These are phyloP conservation scores for Hartigia nigra DNA, from an alignment of 2,888 invertebrate genomes.

Conservation along the genomic window DNA sequence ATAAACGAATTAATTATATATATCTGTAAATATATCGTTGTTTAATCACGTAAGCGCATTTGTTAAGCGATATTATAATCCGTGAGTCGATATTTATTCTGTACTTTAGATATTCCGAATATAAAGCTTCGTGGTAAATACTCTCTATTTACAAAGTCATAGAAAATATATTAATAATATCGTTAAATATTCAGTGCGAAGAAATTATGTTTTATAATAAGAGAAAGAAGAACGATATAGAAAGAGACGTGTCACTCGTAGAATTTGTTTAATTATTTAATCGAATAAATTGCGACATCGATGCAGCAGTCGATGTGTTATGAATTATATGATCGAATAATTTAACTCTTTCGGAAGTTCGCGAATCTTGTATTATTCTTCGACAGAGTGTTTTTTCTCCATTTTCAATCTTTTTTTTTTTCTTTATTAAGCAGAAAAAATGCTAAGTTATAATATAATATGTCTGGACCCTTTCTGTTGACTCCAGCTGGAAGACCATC, in stretches of 20 bases:
- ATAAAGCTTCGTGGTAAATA: neutral
- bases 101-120: neutral
- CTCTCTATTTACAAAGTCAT: neutral
- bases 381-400: neutral
- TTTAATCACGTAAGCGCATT: neutral
- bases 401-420: neutral
- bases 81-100: neutral
- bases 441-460: neutral
- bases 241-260: neutral
- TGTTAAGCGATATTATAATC: neutral
- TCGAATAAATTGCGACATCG: neutral
- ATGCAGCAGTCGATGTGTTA: neutral
- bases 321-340: neutral
- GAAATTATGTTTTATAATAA: neutral
- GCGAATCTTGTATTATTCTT: no score
- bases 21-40: neutral
- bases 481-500: conserved; percentile 31
- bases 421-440: neutral
- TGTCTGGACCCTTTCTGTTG: neutral
- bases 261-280: neutral
- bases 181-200: neutral
- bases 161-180: neutral
- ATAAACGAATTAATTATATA: neutral
- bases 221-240: neutral
- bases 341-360: no score